Conservation (phyloP, 2,113 vertebrate species). For the Cyprinodon tularosa region DNA sequence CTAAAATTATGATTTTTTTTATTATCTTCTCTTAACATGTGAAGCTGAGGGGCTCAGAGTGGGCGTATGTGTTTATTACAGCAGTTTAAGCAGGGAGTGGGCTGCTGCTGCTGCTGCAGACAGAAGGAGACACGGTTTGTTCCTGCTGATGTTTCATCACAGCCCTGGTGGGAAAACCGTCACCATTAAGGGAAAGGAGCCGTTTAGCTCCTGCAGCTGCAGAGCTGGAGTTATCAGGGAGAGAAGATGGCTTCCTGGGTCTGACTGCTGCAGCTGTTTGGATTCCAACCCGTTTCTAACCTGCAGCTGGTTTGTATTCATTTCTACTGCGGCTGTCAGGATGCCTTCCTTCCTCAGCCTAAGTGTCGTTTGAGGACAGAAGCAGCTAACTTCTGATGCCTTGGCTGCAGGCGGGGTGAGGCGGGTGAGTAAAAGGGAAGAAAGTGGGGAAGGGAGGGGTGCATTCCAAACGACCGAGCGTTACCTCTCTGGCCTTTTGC, state of each 20-base stretch:
- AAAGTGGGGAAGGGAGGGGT: slow-evolving; percentile 53
- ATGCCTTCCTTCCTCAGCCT: neutral
- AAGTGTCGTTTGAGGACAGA: neutral
- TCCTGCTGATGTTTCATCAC: neutral
- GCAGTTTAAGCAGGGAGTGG: too few relatives aligned
- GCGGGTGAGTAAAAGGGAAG: slow-evolving; percentile 1
- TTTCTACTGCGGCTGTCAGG: too few relatives aligned
- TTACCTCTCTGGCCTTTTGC: slow-evolving; percentile 99
- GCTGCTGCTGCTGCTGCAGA: too few relatives aligned
- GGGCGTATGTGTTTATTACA: too few relatives aligned
- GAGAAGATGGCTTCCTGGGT: too few relatives aligned
- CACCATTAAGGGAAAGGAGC: neutral
- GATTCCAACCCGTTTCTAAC: neutral
- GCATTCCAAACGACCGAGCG: slow-evolving; percentile 99
- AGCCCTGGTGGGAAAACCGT: too few relatives aligned
- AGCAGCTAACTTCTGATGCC: neutral
- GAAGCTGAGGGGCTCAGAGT: too few relatives aligned
- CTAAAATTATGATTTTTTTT: too few relatives aligned
- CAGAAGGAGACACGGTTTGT: too few relatives aligned
- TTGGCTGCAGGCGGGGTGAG: neutral
- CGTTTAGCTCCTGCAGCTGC: neutral
- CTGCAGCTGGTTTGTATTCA: neutral
- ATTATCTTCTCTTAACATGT: too few relatives aligned
- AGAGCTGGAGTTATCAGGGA: neutral
- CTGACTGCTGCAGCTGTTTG: too few relatives aligned